These are phyloP conservation scores for Nothobranchius furzeri DNA, from an alignment of 2,113 vertebrate genomes.

Conservation along the genomic window DNA sequence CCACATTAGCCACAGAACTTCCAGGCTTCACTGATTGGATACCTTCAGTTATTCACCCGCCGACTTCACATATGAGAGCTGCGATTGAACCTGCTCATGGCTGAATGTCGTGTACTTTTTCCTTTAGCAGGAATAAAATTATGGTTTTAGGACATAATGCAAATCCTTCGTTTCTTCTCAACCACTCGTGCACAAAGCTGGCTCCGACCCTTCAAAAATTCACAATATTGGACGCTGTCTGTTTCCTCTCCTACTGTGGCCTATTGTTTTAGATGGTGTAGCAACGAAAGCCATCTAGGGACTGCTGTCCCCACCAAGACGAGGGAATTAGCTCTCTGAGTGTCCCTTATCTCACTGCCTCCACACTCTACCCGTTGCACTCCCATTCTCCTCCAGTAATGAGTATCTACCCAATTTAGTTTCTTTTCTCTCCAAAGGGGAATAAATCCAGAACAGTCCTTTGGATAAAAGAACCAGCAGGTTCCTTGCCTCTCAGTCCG, in stretches of 20 bases:
- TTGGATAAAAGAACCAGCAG: slow-evolving; percentile 66
- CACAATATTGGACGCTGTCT: slow-evolving; percentile 53
- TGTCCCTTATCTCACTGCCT: slow-evolving; percentile 78
- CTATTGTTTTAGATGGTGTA: slow-evolving; percentile 70
- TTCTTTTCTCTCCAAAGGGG: slow-evolving; percentile 68
- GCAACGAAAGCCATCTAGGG: slow-evolving; percentile 75
- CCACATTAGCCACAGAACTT: slow-evolving; percentile 33
- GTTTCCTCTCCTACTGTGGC: slow-evolving; percentile 27
- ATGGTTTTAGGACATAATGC: slow-evolving; percentile 46
- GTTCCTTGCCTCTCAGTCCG: slow-evolving; percentile 60
- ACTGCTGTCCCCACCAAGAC: slow-evolving; percentile 68
- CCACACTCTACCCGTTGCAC: slow-evolving; percentile 70
- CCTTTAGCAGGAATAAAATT: slow-evolving; percentile 40
- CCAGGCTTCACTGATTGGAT: slow-evolving; percentile 45
- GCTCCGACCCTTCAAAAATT: slow-evolving; percentile 32
- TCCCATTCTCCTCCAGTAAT: slow-evolving; percentile 80
- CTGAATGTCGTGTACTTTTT: slow-evolving; percentile 21
- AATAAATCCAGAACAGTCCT: slow-evolving; percentile 73
- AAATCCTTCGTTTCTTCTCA: slow-evolving; percentile 63
- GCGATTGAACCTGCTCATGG: slow-evolving; percentile 52
- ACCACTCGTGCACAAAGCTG: slow-evolving; percentile 43
- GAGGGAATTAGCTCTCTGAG: slow-evolving; percentile 78
- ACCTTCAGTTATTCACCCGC: slow-evolving; percentile 35
- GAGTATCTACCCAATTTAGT: slow-evolving; percentile 81
- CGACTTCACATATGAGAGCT: slow-evolving; percentile 54